A percentile compares a stretch with the other conserved stretches of the same genome.
These are phyloP conservation scores for Pseudochaenichthys georgianus DNA, from an alignment of 2,797 vertebrate species.

Conservation along the genomic window DNA sequence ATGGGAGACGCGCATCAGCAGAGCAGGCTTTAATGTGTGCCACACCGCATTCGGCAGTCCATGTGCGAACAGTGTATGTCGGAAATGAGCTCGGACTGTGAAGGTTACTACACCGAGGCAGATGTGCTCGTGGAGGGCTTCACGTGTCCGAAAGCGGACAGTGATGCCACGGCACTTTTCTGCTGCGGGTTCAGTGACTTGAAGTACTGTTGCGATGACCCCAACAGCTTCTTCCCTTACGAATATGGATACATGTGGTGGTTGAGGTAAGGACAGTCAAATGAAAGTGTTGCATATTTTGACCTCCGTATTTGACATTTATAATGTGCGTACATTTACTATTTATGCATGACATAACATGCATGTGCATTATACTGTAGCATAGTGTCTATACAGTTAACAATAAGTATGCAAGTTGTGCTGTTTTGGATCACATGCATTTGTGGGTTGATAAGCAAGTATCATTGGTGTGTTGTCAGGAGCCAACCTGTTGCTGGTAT, in stretches of 20 bases:
- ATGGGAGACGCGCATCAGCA: not conserved
- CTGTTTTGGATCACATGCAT: not conserved
- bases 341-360: not conserved
- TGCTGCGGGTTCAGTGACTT: constrained; percentile 94
- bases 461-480: not conserved
- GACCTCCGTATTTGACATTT: too few species aligned
- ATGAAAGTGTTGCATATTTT: not conserved
- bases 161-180: constrained; percentile 85
- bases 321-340: not conserved
- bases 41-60: not conserved
- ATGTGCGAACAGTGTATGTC: not conserved
- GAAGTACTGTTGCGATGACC: constrained; percentile 94
- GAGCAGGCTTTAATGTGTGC: not conserved
- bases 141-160: constrained; percentile 87
- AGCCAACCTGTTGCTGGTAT: constrained; percentile 21
- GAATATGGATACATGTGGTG: constrained; percentile 96
- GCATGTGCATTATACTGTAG: not conserved
- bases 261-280: constrained; percentile 86
- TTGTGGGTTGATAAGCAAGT: not conserved
- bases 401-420: not conserved
- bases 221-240: constrained; percentile 93
- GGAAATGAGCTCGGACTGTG: constrained; percentile 89
- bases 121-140: constrained; percentile 87
- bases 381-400: not conserved
- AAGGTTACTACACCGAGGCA: constrained; percentile 87